Conservation (phyloP, 2,888 invertebrate genomes). For the Thymelicus lineola region DNA sequence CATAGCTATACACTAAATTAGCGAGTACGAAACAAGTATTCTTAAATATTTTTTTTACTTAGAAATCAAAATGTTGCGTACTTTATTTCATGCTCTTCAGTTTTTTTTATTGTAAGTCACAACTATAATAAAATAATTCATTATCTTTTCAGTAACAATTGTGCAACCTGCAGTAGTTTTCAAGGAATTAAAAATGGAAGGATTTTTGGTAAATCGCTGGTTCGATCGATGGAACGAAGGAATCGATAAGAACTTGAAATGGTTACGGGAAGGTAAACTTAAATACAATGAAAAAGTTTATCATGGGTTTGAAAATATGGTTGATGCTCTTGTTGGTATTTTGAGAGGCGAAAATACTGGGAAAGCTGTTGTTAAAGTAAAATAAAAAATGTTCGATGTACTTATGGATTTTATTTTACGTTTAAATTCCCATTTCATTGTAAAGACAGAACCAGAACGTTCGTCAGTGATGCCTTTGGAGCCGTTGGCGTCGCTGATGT, state of each 20-base stretch:
- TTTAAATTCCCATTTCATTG: too few relatives aligned
- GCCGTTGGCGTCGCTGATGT: too few relatives aligned
- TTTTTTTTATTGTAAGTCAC: too few relatives aligned
- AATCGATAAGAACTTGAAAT: conserved; percentile 85
- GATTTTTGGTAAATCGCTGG: conserved; percentile 87
- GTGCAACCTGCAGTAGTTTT: conserved; percentile 86
- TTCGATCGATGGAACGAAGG: conserved; percentile 86
- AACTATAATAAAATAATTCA: too few relatives aligned
- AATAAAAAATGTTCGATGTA: conserved; percentile 43
- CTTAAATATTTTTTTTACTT: too few relatives aligned
- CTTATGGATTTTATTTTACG: neutral
- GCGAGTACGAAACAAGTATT: too few relatives aligned
- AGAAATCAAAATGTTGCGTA: too few relatives aligned
- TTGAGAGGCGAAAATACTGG: conserved; percentile 88
- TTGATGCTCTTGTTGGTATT: conserved; percentile 88
- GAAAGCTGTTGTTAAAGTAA: conserved; percentile 88
- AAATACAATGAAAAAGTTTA: conserved; percentile 89
- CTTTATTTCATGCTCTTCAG: too few relatives aligned
- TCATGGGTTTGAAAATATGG: conserved; percentile 90
- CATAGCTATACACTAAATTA: too few relatives aligned
- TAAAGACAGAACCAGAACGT: too few relatives aligned
- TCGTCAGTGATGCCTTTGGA: too few relatives aligned
- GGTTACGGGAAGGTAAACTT: conserved; percentile 89
- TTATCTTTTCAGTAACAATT: conserved; percentile 65
- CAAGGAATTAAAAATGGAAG: conserved; percentile 88